Evolutionary conservation across 2,888 invertebrate genomes (phyloP), one percentile per base, ranked within the genome.

Genomic region (Watsonalla binaria): DNA sequence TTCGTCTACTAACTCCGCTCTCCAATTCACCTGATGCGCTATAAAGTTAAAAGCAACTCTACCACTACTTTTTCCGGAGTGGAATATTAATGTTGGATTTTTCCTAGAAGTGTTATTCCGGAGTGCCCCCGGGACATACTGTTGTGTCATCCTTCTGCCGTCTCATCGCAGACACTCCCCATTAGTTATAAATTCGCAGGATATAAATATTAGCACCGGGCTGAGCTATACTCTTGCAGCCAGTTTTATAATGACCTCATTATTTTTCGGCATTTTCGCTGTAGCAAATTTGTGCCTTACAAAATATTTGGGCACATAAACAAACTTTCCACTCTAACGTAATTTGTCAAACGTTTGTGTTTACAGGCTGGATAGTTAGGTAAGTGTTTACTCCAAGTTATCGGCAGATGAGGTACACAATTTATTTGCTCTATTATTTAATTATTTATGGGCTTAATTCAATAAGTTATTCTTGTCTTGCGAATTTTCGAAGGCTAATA

Each of bases 61-160:
- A 68, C 55, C 64, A 58, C 56, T 49, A 61, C 59, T 64, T 65
- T 67, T 63, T 63, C 59, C 59, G 66, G 66, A 63, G 70, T 72
- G 62, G 78, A 81, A 85, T 83, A 81, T 82, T 82, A 82, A 85
- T 83, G 83, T 74, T 71, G 75, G 70, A 76, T 83, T 80, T 79
- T 80, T 75, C 69, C 70, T 64, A 70, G 68, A 68, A 74, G 70
- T 69, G 70, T 66, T 68, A 68, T 60, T 55, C 65, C 60, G 68
- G 64, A 65, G 63, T 70, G 68, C 74, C 76, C 74, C 71, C 66
- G 66, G 74, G 70, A 72, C 68, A 63, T 62, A 62, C 65, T 65
- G 70, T 68, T 66, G 76, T 79, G 76, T 84, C 81, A 80, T 82
- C 79, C 78, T 76, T 74, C 75, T 74, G 66, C 78, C 76, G 84